Conservation (phyloP, 2,888 invertebrate species). For the Drosophila subquinaria region DNA sequence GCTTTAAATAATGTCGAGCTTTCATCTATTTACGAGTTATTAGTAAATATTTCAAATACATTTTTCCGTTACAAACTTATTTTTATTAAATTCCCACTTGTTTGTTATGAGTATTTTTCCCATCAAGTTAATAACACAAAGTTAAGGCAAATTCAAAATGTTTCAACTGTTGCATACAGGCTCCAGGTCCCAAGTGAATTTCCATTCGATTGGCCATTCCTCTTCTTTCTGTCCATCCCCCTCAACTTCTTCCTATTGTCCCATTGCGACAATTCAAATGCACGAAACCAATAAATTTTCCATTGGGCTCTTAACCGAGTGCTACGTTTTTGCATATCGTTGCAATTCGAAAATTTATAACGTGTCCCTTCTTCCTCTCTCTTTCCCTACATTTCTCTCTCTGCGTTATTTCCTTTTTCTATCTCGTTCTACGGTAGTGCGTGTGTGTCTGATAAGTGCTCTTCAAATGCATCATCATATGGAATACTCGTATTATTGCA, state of each 20-base stretch:
- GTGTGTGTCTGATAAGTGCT: conserved; percentile 41
- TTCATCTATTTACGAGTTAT: no score
- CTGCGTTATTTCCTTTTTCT: neutral
- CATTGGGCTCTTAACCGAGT: conserved; percentile 45
- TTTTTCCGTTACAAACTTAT: no score
- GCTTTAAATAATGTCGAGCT: no score
- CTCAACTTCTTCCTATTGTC: neutral
- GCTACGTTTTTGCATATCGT: conserved; percentile 47
- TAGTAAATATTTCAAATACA: no score
- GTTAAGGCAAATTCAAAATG: neutral
- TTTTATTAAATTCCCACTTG: no score
- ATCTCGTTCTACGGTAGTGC: neutral
- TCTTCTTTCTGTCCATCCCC: neutral
- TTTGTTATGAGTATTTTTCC: neutral
- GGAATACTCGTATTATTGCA: conserved; percentile 15
- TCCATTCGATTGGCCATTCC: conserved; percentile 21
- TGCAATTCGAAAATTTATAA: conserved; percentile 49
- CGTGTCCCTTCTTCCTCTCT: neutral
- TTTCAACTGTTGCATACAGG: conserved; percentile 30
- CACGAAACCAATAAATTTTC: conserved; percentile 51
- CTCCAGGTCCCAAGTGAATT: conserved; percentile 4
- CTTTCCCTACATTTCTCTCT: neutral
- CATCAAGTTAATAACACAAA: neutral
- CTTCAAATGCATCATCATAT: conserved; percentile 37
- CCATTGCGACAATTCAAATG: conserved; percentile 30